Conservation (phyloP, 1,140 invertebrate genomes). For the Phymorhynchus buccinoides region DNA sequence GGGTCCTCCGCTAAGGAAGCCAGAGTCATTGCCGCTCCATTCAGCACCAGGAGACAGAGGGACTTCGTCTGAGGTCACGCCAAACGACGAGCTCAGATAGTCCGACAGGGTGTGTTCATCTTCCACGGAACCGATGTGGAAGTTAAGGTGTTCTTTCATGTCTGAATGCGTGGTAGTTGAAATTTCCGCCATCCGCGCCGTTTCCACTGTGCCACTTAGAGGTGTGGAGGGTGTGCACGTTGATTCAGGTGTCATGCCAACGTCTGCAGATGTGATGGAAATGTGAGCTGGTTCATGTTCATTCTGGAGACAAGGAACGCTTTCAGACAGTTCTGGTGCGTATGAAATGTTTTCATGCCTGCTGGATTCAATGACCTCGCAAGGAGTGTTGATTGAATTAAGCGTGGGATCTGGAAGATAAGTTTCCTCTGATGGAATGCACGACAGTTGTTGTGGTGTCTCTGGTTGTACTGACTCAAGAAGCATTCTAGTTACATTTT, state of each 20-base stretch:
- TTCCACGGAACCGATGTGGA: background rate
- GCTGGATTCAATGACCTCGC: background rate
- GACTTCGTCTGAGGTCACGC: background rate
- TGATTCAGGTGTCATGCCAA: background rate
- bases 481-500: too few relatives aligned
- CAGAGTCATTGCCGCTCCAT: slow-evolving; percentile 3
- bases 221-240: background rate
- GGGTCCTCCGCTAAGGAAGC: slow-evolving; percentile 14
- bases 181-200: background rate
- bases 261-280: background rate
- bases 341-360: background rate
- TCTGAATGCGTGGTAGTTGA: background rate
- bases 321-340: background rate
- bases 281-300: background rate
- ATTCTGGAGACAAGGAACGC: background rate
- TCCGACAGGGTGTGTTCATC: background rate
- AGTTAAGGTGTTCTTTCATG: slow-evolving; percentile 1
- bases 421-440: background rate
- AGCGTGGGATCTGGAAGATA: background rate
- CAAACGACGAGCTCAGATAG: background rate
- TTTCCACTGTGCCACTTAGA: background rate
- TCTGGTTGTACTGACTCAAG: background rate
- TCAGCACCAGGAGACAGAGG: background rate
- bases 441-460: background rate
- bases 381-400: background rate